Percentiles rank a stretch among this genome's conserved stretches.
These are phyloP conservation scores for Synchiropus splendidus DNA, from an alignment of 2,113 vertebrate genomes.

Conservation along the genomic window DNA sequence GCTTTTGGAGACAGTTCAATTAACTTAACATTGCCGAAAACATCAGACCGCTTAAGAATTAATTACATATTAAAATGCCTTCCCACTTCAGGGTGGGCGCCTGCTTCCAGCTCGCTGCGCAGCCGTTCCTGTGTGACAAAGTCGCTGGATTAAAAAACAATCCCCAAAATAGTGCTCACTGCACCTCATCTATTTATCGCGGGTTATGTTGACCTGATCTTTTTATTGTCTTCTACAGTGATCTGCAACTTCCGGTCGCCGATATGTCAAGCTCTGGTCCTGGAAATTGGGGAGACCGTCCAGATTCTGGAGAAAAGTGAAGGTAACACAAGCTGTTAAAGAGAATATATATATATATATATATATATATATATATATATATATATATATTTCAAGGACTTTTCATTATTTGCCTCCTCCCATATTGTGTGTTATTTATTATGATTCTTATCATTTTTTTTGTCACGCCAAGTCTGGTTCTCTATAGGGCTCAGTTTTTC, in stretches of 20 bases:
- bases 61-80: conserved; percentile 56
- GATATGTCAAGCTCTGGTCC: conserved; percentile 83
- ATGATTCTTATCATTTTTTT: no score
- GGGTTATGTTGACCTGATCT: not conserved
- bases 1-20: conserved; percentile 49
- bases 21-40: conserved; percentile 42
- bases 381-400: no score
- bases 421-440: no score
- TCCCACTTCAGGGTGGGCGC: conserved; percentile 43
- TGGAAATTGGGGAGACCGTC: conserved; percentile 96
- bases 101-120: conserved; percentile 48
- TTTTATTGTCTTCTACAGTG: conserved; percentile 60
- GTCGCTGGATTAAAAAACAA: conserved; percentile 36
- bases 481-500: no score
- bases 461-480: no score
- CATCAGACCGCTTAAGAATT: conserved; percentile 52
- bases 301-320: conserved; percentile 97
- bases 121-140: conserved; percentile 25
- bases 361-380: no score
- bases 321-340: conserved; percentile 69
- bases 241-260: conserved; percentile 93
- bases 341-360: no score
- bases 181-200: conserved; percentile 2
- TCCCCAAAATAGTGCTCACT: conserved; percentile 15
- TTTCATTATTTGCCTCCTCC: no score